phyloP scores from a whole-genome alignment of 2,888 invertebrate genomes.

The Euspilapteryx auroguttella region DNA sequence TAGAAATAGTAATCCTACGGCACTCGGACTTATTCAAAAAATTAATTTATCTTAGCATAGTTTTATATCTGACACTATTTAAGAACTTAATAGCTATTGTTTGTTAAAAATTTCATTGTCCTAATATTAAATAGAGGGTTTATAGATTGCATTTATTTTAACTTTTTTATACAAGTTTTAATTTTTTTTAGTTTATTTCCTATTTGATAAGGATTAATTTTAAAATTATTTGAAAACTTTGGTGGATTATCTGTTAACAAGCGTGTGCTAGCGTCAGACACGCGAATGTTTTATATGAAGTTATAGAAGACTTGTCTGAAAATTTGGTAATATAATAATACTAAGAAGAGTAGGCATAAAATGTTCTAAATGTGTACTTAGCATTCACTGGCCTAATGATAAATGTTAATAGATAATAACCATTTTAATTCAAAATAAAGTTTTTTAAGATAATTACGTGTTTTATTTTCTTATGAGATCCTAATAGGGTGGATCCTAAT shows the following conservation, averaged over 20 bases:
- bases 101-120: slow-evolving; percentile 41
- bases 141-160: slow-evolving; percentile 59
- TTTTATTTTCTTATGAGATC: slow-evolving; percentile 7
- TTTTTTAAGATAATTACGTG: slow-evolving; percentile 21
- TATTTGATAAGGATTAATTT: slow-evolving; percentile 29
- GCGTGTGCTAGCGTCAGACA: slow-evolving; percentile 2
- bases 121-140: slow-evolving; percentile 46
- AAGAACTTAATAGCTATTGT: slow-evolving; percentile 32
- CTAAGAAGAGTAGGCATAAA: slow-evolving; percentile 31
- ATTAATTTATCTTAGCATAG: slow-evolving; percentile 27
- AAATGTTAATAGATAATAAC: slow-evolving; percentile 61
- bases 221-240: slow-evolving; percentile 44
- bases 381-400: slow-evolving; percentile 50
- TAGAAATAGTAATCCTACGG: slow-evolving; percentile 59
- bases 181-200: slow-evolving; percentile 46
- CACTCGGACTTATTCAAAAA: slow-evolving; percentile 45
- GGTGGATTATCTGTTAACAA: slow-evolving; percentile 57
- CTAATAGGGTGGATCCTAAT: neutral
- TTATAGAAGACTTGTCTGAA: slow-evolving; percentile 2
- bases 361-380: slow-evolving; percentile 33
- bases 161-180: slow-evolving; percentile 46
- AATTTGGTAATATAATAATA: slow-evolving; percentile 11
- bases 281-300: neutral
- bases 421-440: slow-evolving; percentile 57
- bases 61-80: slow-evolving; percentile 28